A percentile compares a stretch with the other conserved stretches of the same genome.
These are phyloP conservation scores for Didymodactylos carnosus DNA, from an alignment of 2,888 invertebrate genomes.

Conservation along the genomic window DNA sequence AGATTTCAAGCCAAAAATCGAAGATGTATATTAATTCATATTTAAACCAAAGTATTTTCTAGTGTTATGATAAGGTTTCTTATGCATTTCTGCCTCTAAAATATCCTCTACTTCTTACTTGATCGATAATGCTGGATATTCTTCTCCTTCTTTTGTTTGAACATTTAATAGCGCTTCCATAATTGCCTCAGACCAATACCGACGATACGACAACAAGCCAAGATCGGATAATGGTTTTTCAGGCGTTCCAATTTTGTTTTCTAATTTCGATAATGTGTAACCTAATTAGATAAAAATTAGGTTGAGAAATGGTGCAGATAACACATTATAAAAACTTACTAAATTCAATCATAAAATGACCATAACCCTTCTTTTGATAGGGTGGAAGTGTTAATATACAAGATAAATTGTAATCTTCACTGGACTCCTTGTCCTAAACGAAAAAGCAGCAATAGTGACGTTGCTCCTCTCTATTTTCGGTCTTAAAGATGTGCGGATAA, in stretches of 20 bases:
- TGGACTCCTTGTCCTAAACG: constrained; percentile 94
- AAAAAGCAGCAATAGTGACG: too few relatives aligned
- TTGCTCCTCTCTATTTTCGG: too few relatives aligned
- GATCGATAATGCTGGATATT: background rate
- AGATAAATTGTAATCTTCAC: constrained; percentile 96
- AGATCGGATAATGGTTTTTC: constrained; percentile 41
- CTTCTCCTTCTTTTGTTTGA: background rate
- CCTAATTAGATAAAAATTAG: too few relatives aligned
- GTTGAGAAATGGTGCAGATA: too few relatives aligned
- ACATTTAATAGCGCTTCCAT: constrained; percentile 46
- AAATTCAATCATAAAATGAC: constrained; percentile 92
- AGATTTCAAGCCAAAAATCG: too few relatives aligned
- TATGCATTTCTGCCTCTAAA: too few relatives aligned
- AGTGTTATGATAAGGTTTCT: too few relatives aligned
- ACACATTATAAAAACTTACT: too few relatives aligned
- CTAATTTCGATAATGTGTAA: constrained; percentile 38
- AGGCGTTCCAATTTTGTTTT: constrained; percentile 39
- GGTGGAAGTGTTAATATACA: constrained; percentile 96
- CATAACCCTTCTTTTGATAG: constrained; percentile 91
- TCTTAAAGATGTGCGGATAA: too few relatives aligned
- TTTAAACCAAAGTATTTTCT: too few relatives aligned
- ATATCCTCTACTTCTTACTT: too few relatives aligned
- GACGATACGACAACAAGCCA: constrained; percentile 38
- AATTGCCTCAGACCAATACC: constrained; percentile 39
- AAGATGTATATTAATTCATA: too few relatives aligned